Evolutionary conservation across 2,797 vertebrate genomes (phyloP), one percentile per base, ranked within the genome.

Genomic region (Notolepis coatsorum): DNA sequence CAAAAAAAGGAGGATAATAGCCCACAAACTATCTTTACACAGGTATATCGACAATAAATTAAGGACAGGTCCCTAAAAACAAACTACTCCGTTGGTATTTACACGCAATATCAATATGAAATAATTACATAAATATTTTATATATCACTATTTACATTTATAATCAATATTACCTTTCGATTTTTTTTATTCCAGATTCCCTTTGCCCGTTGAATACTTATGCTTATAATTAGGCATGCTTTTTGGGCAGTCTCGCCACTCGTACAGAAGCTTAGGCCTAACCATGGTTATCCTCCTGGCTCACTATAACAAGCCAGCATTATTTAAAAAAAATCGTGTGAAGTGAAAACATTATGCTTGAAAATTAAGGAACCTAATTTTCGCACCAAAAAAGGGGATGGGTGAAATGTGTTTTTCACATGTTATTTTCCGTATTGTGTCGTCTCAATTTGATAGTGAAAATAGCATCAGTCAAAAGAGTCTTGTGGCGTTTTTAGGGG

Each of bases 51-150:
- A 96, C 94, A 99, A 99, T 99, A 99, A 99, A 98, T 99, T 99
- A 99, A 96, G 91, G 87, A 93, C 94, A 95, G 91, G 93, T 94
- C 93, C 95, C 95, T 83, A 85, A 91, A 94, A 95, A 96, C 95
- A 89, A 94, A 95, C 94, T 94, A 95, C 93, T 95, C 93, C 91
- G 91, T 94, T 88, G n/a, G 86, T 99, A 99, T 99, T 95, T 99
- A 99, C 97, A 99, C 84, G 91, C 92, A 95, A 95, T 96, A 96
- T 94, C 95, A 94, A 96, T 97, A 97, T 95, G 95, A 96, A 97
- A 97, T 97, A 97, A 98, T 98, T 98, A 98, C 96, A 98, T 99
- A 98, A 99, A 99, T 98, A 99, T 95, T 96, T 93, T 97, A 96
- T 96, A 98, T 99, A 96, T 96, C 93, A 95, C 89, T 96, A 98